Evolutionary conservation across 2,797 vertebrate species (phyloP), one percentile per base, ranked within the genome.

Genomic region (Tachyglossus aculeatus): DNA sequence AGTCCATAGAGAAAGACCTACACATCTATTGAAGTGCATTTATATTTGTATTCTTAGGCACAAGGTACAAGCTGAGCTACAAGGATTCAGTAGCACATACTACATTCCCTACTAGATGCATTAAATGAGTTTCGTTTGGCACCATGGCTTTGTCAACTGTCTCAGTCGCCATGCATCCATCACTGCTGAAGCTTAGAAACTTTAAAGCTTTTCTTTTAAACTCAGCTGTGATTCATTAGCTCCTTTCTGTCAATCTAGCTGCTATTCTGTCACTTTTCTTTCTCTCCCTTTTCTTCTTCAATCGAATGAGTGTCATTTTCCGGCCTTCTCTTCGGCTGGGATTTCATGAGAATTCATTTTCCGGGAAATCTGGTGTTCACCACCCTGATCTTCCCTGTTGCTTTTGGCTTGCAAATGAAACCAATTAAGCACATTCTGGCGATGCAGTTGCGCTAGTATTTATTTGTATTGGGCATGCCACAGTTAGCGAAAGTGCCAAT

Each of bases 51-150:
- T 58, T 68, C 65, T 80, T 51, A 72, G 71, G 80, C 72, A 77
- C 59, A 80, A 75, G 31, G 54, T 81, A 64, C 39, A 85, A 84
- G 68, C 81, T 65, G 54, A 60, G 66, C 62, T 80, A 59, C 81
- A 82, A 50, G 41, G 71, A 75, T 84, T 89, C 77, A 71, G 82
- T 88, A 77, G 87, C 81, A 67, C 77, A 65, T 57, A 78, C 74
- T 77, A 74, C 80, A 90, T 87, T 85, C 82, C 83, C 80, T 33
- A n/a, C 71, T 60, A 66, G 75, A 64, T n/a, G n/a, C 54, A 74
- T 78, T 78, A 86, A 81, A 82, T 67, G 44, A 86, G 86, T 89
- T 90, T 90, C 82, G 82, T 79, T 88, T 87, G 77, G 76, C 85
- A 77, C 78, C 60, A 71, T 67, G 70, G 71, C 81, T 82, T 71